Conservation (phyloP, 2,888 invertebrate species). For the Mesorhabditis spiculigera region DNA sequence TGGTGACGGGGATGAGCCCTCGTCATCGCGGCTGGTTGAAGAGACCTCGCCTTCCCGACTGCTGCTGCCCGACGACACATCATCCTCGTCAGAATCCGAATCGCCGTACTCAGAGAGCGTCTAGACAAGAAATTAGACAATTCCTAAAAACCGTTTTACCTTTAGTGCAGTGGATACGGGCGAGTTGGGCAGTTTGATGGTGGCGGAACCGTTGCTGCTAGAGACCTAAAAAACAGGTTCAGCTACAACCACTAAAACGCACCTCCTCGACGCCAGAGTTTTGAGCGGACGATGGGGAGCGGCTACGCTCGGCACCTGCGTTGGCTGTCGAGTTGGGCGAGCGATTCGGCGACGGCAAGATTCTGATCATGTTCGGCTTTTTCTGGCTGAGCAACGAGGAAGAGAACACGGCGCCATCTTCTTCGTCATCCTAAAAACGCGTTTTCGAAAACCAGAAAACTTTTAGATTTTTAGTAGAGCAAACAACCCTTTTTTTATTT, state of each 20-base stretch:
- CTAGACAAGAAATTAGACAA: constrained; percentile 15
- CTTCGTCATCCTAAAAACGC: not conserved
- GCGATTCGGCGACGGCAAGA: not conserved
- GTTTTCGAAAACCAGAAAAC: not conserved
- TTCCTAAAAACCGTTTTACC: too few species aligned
- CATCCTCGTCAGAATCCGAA: constrained; percentile 35
- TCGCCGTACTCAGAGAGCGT: constrained; percentile 41
- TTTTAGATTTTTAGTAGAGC: too few species aligned
- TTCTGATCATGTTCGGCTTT: not conserved
- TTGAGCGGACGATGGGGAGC: not conserved
- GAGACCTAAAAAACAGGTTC: not conserved
- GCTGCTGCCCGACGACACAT: constrained; percentile 11
- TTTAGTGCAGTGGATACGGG: constrained; percentile 15
- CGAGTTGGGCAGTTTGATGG: constrained; percentile 16
- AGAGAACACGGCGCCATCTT: not conserved
- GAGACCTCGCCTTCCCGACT: constrained; percentile 22
- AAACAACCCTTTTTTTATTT: constrained; percentile 12
- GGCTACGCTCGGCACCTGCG: not conserved
- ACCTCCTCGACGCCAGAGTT: not conserved
- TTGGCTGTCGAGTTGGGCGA: not conserved
- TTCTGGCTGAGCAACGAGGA: not conserved
- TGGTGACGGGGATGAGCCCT: not conserved
- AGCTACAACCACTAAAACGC: not conserved
- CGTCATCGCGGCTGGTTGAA: constrained; percentile 13
- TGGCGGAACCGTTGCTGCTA: not conserved